Conservation (phyloP, 2,888 invertebrate genomes). For the Cosmorhoe ocellata region DNA sequence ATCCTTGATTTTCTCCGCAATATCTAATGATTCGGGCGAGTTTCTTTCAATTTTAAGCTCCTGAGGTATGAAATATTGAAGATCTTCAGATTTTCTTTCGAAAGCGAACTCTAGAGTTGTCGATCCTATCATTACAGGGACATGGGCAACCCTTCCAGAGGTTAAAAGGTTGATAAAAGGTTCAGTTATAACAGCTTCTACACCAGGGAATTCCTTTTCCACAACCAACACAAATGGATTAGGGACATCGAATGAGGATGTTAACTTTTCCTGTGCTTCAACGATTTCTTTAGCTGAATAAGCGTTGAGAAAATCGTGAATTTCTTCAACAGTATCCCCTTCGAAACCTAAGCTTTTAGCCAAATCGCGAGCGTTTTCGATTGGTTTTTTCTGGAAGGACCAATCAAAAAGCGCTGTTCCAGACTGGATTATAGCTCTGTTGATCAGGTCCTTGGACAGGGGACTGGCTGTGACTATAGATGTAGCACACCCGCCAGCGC, state of each 20-base stretch:
- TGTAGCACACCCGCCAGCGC: constrained; percentile 57
- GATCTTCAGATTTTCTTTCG: constrained; percentile 51
- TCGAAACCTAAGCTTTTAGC: constrained; percentile 63
- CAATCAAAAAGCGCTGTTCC: constrained; percentile 54
- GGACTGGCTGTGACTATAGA: constrained; percentile 67
- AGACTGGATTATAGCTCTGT: constrained; percentile 68
- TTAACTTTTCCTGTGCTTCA: constrained; percentile 48
- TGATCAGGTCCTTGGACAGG: constrained; percentile 58
- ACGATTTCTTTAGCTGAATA: constrained; percentile 65
- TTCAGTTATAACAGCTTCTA: constrained; percentile 63
- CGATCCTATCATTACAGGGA: constrained; percentile 67
- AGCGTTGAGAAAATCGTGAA: constrained; percentile 61
- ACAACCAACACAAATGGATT: constrained; percentile 53
- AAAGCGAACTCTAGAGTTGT: constrained; percentile 55
- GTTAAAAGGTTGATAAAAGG: constrained; percentile 60
- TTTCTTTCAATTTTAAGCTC: constrained; percentile 59
- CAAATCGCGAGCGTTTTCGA: constrained; percentile 58
- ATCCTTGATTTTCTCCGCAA: constrained; percentile 55
- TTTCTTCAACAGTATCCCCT: constrained; percentile 56
- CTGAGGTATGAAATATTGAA: constrained; percentile 60
- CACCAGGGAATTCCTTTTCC: constrained; percentile 68
- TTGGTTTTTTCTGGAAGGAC: constrained; percentile 55
- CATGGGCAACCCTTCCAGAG: constrained; percentile 63
- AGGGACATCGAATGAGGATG: constrained; percentile 32
- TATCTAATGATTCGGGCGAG: constrained; percentile 51